Percentiles rank a stretch among this genome's conserved stretches.
phyloP scores from a whole-genome alignment of 2,113 vertebrate species.

The Panurus biarmicus region DNA sequence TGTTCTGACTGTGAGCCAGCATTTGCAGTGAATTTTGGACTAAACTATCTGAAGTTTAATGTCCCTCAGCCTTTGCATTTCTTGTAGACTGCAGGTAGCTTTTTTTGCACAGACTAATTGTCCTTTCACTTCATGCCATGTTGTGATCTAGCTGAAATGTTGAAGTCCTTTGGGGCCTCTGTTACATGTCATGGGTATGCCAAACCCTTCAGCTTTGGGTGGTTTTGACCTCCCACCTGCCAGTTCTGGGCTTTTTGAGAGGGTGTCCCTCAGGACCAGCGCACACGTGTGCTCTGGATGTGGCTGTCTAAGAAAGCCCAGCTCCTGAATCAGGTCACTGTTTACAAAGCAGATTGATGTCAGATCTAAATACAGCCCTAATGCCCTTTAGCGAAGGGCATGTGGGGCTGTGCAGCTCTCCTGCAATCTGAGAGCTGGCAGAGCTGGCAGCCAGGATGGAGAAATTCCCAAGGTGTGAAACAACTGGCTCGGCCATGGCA shows the following conservation, averaged over 20 bases:
- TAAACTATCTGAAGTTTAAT: not conserved
- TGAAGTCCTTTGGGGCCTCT: not conserved
- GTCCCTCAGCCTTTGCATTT: not conserved
- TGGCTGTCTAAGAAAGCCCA: not conserved
- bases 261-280: not conserved
- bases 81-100: not conserved
- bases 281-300: not conserved
- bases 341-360: constrained; percentile 34
- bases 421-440: not conserved
- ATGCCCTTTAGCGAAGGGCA: not conserved
- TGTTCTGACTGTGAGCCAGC: not conserved
- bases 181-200: not conserved
- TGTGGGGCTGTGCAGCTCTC: not conserved
- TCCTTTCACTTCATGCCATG: not conserved
- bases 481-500: rapidly evolving
- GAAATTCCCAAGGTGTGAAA: not conserved
- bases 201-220: not conserved
- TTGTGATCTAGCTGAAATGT: not conserved
- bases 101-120: not conserved
- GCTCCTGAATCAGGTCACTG: constrained; percentile 2
- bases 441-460: not conserved
- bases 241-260: not conserved
- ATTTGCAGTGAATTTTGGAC: not conserved
- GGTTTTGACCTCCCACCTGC: not conserved
- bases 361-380: constrained; percentile 18